Evolutionary conservation across 37 sponge, comb jelly and placozoan genomes (phyloP).

Genomic region (Oscarella lobularis): DNA sequence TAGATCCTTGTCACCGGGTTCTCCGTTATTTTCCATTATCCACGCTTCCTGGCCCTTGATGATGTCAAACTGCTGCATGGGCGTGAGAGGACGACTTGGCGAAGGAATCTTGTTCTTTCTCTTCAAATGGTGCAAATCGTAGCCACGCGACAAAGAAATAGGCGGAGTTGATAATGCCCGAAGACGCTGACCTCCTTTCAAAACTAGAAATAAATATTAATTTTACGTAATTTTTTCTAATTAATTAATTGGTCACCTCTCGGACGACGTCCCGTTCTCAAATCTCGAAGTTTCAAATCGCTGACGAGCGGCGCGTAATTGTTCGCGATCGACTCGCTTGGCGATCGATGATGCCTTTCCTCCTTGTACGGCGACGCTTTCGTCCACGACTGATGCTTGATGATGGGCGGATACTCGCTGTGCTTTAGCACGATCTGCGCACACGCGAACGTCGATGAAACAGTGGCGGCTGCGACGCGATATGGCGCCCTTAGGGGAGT

Average conservation of each 20-base stretch:
- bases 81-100: conserved; percentile 56
- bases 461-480: too few relatives aligned
- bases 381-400: conserved; percentile 78
- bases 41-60: conserved; percentile 28
- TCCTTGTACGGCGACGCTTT: conserved; percentile 87
- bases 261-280: too few relatives aligned
- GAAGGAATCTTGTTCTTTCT: conserved; percentile 11
- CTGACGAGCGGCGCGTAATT: conserved; percentile 72
- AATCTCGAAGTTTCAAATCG: conserved; percentile 53
- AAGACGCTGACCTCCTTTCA: too few relatives aligned
- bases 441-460: background rate
- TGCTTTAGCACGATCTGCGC: conserved; percentile 55
- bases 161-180: too few relatives aligned
- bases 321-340: conserved; percentile 90
- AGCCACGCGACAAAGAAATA: background rate
- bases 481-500: too few relatives aligned
- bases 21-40: conserved; percentile 9
- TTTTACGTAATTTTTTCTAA: too few relatives aligned
- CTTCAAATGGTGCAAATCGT: background rate
- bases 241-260: too few relatives aligned
- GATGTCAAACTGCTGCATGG: conserved; percentile 42
- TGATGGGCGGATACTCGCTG: conserved; percentile 69
- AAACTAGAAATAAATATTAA: too few relatives aligned
- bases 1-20: conserved; percentile 41
- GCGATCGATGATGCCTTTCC: conserved; percentile 64